Conservation (phyloP, 2,113 vertebrate species). For the Leuciscus idus region DNA sequence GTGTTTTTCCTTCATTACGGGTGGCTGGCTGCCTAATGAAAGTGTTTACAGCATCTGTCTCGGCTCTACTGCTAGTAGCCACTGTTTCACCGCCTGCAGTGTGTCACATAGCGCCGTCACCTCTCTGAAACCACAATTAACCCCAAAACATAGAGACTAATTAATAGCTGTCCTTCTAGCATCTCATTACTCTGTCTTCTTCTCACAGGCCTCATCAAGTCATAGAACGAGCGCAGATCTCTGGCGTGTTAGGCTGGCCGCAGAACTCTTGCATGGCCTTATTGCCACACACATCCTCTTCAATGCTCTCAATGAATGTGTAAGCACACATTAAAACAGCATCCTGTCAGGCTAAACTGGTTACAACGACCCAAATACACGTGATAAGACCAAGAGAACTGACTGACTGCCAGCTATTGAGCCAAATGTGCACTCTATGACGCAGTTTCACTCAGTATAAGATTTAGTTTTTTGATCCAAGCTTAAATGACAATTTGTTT, state of each 20-base stretch:
- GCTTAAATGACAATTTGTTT: not conserved
- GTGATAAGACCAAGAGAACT: slow-evolving; percentile 2
- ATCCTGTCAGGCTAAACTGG: slow-evolving; percentile 28
- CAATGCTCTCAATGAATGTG: not conserved
- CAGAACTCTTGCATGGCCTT: not conserved
- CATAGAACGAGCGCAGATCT: not conserved
- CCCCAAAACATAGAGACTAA: not conserved
- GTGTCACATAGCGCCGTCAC: not conserved
- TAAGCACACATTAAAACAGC: slow-evolving; percentile 18
- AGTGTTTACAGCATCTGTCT: slow-evolving; percentile 74
- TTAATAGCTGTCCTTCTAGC: slow-evolving; percentile 6
- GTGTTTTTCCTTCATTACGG: slow-evolving; percentile 75
- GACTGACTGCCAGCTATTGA: not conserved
- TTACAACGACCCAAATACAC: slow-evolving; percentile 8
- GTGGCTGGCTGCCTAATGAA: slow-evolving; percentile 71
- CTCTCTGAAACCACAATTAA: slow-evolving; percentile 8
- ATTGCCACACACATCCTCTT: slow-evolving; percentile 8
- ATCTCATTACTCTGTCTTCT: slow-evolving; percentile 4
- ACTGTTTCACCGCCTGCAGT: slow-evolving; percentile 51
- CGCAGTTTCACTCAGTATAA: not conserved
- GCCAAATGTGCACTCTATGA: not conserved
- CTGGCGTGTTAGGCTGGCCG: not conserved
- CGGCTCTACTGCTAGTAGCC: slow-evolving; percentile 54
- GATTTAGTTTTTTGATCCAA: not conserved
- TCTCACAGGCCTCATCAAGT: not conserved